Percentiles rank a stretch among this genome's conserved stretches.
Evolutionary conservation across 2,888 invertebrate species (phyloP).

Genomic region (Pseudoips prasinana): DNA sequence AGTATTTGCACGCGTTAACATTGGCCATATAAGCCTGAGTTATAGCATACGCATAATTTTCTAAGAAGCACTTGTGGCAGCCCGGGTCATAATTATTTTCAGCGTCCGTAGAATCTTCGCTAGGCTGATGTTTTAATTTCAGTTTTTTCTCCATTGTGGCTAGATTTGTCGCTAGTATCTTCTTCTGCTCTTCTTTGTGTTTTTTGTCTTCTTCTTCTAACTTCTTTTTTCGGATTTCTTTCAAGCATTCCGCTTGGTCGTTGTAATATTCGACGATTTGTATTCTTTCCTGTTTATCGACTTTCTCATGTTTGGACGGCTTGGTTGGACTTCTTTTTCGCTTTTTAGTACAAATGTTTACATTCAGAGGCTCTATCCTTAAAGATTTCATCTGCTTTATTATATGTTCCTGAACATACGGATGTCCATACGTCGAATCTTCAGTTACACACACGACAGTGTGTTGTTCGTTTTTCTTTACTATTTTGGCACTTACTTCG

Average conservation of each 20-base stretch:
- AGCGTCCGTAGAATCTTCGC: constrained; percentile 71
- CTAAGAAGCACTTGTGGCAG: constrained; percentile 77
- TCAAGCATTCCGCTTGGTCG: constrained; percentile 83
- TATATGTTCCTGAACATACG: constrained; percentile 73
- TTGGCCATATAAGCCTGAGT: constrained; percentile 72
- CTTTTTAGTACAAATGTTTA: constrained; percentile 58
- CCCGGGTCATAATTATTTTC: constrained; percentile 63
- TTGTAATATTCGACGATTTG: constrained; percentile 83
- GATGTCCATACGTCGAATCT: constrained; percentile 55
- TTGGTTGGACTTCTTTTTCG: constrained; percentile 68
- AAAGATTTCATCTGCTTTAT: constrained; percentile 77
- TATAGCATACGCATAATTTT: constrained; percentile 73
- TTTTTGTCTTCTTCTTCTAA: constrained; percentile 63
- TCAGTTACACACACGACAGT: constrained; percentile 46
- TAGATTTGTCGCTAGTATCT: constrained; percentile 56
- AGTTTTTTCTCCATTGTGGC: constrained; percentile 61
- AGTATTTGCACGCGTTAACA: constrained; percentile 70
- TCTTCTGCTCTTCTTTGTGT: constrained; percentile 62
- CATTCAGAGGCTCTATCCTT: constrained; percentile 69
- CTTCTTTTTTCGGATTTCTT: constrained; percentile 69
- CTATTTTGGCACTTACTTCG: constrained; percentile 58
- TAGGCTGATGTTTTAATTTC: constrained; percentile 56
- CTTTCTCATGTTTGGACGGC: constrained; percentile 58
- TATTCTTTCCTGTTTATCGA: constrained; percentile 42
- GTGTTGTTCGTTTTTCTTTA: constrained; percentile 40